phyloP scores from a whole-genome alignment of 2,113 vertebrate species.

The Pluvianellus socialis region DNA sequence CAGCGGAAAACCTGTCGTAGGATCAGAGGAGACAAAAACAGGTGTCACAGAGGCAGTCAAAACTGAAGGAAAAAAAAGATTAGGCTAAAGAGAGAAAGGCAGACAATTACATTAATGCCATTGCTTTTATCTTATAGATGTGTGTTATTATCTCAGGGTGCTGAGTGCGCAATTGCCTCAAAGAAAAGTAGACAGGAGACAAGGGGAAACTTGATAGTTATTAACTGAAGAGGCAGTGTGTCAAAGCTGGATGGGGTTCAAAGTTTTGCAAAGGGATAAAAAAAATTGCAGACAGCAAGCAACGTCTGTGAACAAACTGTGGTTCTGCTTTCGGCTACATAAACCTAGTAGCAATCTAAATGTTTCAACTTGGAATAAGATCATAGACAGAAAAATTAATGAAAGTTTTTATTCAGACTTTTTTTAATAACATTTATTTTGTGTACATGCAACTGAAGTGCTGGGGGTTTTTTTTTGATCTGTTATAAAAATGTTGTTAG shows the following conservation, averaged over 20 bases:
- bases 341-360: conserved; percentile 73
- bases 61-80: conserved; percentile 84
- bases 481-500: conserved; percentile 48
- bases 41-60: conserved; percentile 94
- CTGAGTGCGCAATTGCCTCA: conserved; percentile 88
- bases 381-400: conserved; percentile 80
- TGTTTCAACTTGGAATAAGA: conserved; percentile 80
- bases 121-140: conserved; percentile 91
- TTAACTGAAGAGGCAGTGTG: conserved; percentile 85
- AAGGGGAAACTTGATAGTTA: conserved; percentile 87
- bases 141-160: conserved; percentile 87
- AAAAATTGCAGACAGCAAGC: conserved; percentile 75
- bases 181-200: conserved; percentile 85
- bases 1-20: conserved; percentile 87
- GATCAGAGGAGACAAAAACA: conserved; percentile 91
- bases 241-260: conserved; percentile 86
- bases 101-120: conserved; percentile 91
- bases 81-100: conserved; percentile 87
- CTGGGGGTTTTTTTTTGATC: conserved; percentile 27
- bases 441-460: conserved; percentile 51
- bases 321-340: conserved; percentile 79
- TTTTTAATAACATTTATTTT: conserved; percentile 72
- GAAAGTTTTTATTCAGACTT: conserved; percentile 73
- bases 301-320: conserved; percentile 71
- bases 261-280: conserved; percentile 81